These are phyloP conservation scores for Hemiscyllium ocellatum DNA, from an alignment of 2,113 vertebrate genomes.

Conservation along the genomic window DNA sequence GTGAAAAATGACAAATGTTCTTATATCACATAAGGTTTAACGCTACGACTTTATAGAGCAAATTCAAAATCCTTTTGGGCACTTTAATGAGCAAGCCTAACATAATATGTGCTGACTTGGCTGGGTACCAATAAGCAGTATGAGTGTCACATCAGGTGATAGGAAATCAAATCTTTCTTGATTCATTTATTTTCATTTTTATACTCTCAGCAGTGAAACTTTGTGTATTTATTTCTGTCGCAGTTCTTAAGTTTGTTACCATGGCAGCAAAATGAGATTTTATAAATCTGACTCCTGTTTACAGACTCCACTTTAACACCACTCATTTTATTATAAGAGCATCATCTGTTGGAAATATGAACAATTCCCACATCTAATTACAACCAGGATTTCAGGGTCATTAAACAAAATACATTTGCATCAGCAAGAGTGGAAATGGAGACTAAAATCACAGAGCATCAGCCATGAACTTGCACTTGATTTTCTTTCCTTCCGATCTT, in stretches of 20 bases:
- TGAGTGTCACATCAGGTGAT: constrained; percentile 6
- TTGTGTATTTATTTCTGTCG: constrained; percentile 8
- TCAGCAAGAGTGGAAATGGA: constrained; percentile 64
- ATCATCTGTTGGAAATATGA: constrained; percentile 85
- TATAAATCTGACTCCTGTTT: constrained; percentile 31
- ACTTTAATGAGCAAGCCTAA: background rate
- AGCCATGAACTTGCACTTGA: background rate
- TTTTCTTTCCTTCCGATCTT: constrained; percentile 24
- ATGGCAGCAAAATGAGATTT: constrained; percentile 28
- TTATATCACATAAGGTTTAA: background rate
- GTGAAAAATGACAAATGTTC: background rate
- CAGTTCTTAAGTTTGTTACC: constrained; percentile 33
- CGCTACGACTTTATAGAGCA: background rate
- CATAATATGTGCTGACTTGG: background rate
- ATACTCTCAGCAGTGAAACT: constrained; percentile 17
- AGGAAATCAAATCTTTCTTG: constrained; percentile 25
- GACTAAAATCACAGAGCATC: constrained; percentile 35
- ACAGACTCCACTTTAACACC: constrained; percentile 52
- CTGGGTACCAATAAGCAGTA: background rate
- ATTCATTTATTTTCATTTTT: constrained; percentile 21
- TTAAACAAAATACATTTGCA: constrained; percentile 84
- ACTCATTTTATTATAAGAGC: constrained; percentile 81
- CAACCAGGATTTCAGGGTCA: constrained; percentile 82
- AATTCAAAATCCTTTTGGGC: constrained; percentile 24
- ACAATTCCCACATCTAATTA: constrained; percentile 91